These are phyloP conservation scores for Cetoscarus ocellatus DNA, from an alignment of 2,797 vertebrate species.

Conservation along the genomic window DNA sequence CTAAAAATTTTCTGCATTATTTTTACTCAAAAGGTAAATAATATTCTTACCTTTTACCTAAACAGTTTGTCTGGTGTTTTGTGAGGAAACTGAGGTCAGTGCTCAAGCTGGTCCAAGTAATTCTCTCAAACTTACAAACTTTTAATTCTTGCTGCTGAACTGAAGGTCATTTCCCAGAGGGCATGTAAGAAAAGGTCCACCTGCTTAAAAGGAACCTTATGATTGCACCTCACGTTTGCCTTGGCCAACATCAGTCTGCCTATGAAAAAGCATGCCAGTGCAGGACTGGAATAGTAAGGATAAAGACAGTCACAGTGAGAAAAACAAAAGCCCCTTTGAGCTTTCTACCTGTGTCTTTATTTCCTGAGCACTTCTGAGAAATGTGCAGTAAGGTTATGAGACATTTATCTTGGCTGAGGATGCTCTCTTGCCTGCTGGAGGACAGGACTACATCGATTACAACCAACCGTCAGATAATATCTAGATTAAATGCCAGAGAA, in stretches of 20 bases:
- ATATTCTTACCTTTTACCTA: background rate
- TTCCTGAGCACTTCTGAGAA: background rate
- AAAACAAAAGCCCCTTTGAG: background rate
- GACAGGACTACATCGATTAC: background rate
- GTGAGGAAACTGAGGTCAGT: background rate
- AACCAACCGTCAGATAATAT: background rate
- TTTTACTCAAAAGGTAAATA: background rate
- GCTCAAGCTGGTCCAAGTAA: background rate
- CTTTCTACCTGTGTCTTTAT: slow-evolving; percentile 1
- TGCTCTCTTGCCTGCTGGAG: background rate
- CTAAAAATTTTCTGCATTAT: background rate
- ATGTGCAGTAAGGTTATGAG: background rate
- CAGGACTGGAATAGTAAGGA: background rate
- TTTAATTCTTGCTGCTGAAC: background rate
- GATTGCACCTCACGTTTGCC: background rate
- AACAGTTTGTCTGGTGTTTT: background rate
- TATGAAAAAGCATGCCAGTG: background rate
- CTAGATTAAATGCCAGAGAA: background rate
- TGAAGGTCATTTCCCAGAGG: background rate
- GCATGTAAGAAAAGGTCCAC: background rate
- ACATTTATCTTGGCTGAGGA: slow-evolving; percentile 3
- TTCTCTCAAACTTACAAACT: background rate
- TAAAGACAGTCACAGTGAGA: slow-evolving; percentile 1
- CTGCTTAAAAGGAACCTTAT: background rate
- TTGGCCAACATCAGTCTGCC: background rate